Base-by-base conservation (phyloP, 1,140 invertebrate genomes). In the Tenebrio molitor region DNA sequence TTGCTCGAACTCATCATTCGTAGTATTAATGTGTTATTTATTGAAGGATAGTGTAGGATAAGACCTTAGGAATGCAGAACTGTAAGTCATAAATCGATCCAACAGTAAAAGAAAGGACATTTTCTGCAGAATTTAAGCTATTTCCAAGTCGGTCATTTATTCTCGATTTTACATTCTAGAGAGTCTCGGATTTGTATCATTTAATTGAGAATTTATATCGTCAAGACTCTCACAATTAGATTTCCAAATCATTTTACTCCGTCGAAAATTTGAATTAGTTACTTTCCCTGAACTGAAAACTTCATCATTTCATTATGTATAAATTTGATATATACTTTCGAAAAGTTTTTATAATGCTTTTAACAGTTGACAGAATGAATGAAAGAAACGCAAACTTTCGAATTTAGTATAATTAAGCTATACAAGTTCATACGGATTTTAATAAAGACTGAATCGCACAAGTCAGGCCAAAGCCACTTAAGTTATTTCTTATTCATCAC, bases 391-490 rank as follows among this genome's bases (percentile, higher is more conserved):
- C 42, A 46, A 46, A 46, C 42, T 46, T 46, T 17, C 2, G 15
- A 46, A 15, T 16, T 46, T 6, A 10, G 42, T 46, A 46, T 15
- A 46, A 46, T 46, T 46, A 46, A 46, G 42, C 42, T 46, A 46
- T 46, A 46, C 42, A 46, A 46, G 14, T 46, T 16, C 42, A 46
- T 46, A 46, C 42, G 17, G 17, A 46, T 46, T 46, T 46, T 46
- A 46, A 46, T 46, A 46, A 46, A 46, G 42, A 41, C 2, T 19
- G 10, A 46, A 46, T 46, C 15, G 3, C 36, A n/a, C 14, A 41
- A 15, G 42, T 46, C 42, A 46, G 14, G 12, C 3, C 14, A 46
- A 46, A 46, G 42, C 42, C 17, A 46, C 42, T 46, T 46, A 46
- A 19, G 15, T 46, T 17, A 17, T 46, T 46, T 46, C 42, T 46